These are phyloP conservation scores for Drosophila formosana DNA, from an alignment of 2,888 invertebrate genomes.

Conservation along the genomic window DNA sequence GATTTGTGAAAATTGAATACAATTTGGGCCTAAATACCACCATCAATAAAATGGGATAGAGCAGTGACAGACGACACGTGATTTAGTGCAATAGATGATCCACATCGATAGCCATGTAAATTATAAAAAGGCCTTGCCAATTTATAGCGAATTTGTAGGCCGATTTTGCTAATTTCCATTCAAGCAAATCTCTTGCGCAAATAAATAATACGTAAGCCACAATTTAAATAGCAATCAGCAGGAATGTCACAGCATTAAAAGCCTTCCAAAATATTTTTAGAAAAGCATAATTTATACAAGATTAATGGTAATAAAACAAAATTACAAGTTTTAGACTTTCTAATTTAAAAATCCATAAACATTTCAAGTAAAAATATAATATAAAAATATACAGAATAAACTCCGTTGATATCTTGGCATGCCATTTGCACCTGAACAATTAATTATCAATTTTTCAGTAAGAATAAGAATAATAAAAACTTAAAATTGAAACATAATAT, in stretches of 20 bases:
- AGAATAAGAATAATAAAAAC: no score
- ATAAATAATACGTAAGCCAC: background rate
- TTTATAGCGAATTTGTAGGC: background rate
- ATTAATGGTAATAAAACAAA: no score
- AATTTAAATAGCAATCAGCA: background rate
- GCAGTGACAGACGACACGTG: background rate
- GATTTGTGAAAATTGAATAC: background rate
- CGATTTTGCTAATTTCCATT: background rate
- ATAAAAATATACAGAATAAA: no score
- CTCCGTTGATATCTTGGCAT: no score
- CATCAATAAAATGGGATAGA: background rate
- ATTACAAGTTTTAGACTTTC: no score
- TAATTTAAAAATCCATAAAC: no score
- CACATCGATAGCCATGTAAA: background rate
- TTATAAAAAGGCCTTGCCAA: constrained; percentile 1
- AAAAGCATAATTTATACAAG: no score
- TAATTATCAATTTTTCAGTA: no score
- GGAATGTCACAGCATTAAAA: background rate
- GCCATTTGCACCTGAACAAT: no score
- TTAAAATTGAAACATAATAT: no score
- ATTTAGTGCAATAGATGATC: background rate
- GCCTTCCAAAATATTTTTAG: no score
- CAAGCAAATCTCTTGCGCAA: background rate
- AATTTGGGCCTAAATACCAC: background rate
- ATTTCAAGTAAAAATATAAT: no score